phyloP scores from a whole-genome alignment of 2,797 vertebrate genomes.

The Acropternis orthonyx region DNA sequence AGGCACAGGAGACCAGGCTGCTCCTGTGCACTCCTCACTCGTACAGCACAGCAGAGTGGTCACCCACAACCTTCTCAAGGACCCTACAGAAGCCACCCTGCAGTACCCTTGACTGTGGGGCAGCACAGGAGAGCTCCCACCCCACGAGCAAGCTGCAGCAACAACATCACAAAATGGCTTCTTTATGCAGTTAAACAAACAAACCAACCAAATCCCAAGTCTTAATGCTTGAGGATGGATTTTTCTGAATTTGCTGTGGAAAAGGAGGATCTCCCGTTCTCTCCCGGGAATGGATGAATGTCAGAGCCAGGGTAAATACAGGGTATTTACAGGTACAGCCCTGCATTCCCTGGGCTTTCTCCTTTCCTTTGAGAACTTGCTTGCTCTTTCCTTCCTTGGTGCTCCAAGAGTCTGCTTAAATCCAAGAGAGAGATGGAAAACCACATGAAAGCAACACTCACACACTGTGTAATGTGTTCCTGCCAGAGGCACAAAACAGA shows the following conservation, averaged over 20 bases:
- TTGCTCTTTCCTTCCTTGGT: neutral
- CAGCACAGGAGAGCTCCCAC: neutral
- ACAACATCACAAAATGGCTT: neutral
- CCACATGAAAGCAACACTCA: constrained; percentile 21
- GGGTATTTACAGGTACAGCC: neutral
- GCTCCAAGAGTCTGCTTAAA: neutral
- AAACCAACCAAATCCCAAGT: neutral
- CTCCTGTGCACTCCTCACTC: neutral
- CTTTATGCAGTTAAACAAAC: neutral
- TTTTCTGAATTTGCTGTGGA: neutral
- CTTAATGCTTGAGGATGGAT: neutral
- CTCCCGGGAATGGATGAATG: neutral
- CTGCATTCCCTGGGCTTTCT: neutral
- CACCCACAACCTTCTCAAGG: neutral
- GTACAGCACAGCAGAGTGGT: neutral
- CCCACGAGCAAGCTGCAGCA: neutral
- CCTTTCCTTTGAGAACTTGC: neutral
- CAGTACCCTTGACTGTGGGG: neutral
- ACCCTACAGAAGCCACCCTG: fast-evolving
- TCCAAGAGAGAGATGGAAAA: neutral
- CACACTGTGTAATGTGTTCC: neutral
- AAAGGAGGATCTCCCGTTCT: neutral
- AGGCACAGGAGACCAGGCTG: neutral
- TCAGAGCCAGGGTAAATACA: neutral
- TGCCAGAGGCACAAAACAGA: constrained; percentile 13